Base-by-base conservation (phyloP, 2,888 invertebrate species). In the Drosophila fulvimacula region DNA sequence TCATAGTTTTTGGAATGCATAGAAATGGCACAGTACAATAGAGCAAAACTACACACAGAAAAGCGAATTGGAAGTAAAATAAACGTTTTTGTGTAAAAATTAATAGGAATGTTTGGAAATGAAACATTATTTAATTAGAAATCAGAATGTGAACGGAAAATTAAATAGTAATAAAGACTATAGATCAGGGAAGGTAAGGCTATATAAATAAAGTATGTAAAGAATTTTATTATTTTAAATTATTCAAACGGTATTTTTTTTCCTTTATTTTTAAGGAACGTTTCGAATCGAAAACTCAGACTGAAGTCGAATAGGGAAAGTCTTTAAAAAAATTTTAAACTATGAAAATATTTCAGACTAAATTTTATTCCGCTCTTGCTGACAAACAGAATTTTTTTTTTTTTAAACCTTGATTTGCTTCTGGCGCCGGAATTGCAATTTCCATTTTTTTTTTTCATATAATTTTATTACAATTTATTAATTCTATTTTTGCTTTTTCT, bases 361-460 rank as follows among this genome's bases (percentile, higher is more conserved):
- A 10, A 17, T 9, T 21, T 44, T 1, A 44, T 34, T 13, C 10
- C 17, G 17, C 24, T 38, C 27, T 27, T 13, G 21, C 24, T 7
- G 24, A 24, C 48, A 30, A 30, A 39, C 5, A 27, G n/a, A n/a
- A n/a, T n/a, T 48, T 48, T 30, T 48, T 48, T 48, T 30, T 15
- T 1, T 51, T 24, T 24, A 24, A 51, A 52, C n/a, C 32, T 49
- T 49, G 32, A 13, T 52, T 52, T n/a, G 52, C 55, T 56, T 3
- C 56, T 36, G 57, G 57, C 57, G 57, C 57, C 57, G 46, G 46
- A 57, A 36, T 57, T 46, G 57, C 44, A 34, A 24, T 34, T 57
- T 44, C n/a, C 44, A 41, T 11, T 56, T 49, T 36, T 51, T 36
- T 36, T 36, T 36, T 24, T 5, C 6, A 30, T 24, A 34, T 57